phyloP scores from a whole-genome alignment of 1,140 invertebrate species.

The Saxidomus purpurata region DNA sequence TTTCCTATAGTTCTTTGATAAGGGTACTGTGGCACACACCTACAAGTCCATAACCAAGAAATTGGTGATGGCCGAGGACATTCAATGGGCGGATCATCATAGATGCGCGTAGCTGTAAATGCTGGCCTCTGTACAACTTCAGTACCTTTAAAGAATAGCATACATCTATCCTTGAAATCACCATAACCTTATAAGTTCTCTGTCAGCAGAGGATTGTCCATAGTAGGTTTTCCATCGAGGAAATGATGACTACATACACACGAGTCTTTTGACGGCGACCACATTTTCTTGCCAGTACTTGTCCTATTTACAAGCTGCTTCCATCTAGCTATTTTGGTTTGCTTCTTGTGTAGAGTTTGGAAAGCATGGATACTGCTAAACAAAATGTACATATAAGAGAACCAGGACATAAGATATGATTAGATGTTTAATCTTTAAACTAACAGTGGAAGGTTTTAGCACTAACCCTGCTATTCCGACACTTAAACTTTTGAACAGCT shows the following conservation, averaged over 20 bases:
- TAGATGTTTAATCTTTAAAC: too few relatives aligned
- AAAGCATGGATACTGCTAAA: too few relatives aligned
- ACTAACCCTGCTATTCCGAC: too few relatives aligned
- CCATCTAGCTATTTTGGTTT: constrained; percentile 4
- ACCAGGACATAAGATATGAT: too few relatives aligned
- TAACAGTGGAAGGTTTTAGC: too few relatives aligned
- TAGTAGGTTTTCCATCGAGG: constrained; percentile 24
- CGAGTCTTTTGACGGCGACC: constrained; percentile 38
- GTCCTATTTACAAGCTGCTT: constrained; percentile 32
- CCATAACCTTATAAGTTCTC: constrained; percentile 4
- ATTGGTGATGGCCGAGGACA: too few relatives aligned
- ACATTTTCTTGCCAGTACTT: constrained; percentile 30
- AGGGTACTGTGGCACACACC: too few relatives aligned
- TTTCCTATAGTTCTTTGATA: background rate
- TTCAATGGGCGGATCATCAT: background rate
- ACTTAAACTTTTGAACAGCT: too few relatives aligned
- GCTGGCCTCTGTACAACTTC: background rate
- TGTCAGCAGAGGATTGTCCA: constrained; percentile 20
- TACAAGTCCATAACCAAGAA: too few relatives aligned
- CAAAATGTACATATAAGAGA: too few relatives aligned
- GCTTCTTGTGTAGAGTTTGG: too few relatives aligned
- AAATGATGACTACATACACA: constrained; percentile 37
- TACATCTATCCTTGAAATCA: constrained; percentile 8
- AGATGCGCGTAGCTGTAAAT: too few relatives aligned
- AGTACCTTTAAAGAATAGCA: background rate